These are phyloP conservation scores for Otocyon megalotis DNA, from an alignment of 2,113 vertebrate genomes.

Conservation along the genomic window DNA sequence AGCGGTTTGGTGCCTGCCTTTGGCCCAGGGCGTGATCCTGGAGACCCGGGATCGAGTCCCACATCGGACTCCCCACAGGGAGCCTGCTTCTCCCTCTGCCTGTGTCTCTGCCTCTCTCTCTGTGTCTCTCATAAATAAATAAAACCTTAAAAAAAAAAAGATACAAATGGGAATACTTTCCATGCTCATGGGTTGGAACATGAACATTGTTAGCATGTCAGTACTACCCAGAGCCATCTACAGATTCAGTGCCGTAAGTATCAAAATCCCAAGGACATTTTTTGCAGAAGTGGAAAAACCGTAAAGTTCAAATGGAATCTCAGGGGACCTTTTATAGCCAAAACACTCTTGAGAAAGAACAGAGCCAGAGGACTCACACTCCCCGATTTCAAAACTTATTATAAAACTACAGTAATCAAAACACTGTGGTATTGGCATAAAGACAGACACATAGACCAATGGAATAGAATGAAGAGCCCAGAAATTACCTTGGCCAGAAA, in stretches of 20 bases:
- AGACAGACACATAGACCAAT: background rate
- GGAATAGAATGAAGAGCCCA: background rate
- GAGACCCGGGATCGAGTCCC: too few species aligned
- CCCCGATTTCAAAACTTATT: background rate
- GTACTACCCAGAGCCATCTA: background rate
- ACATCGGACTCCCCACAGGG: rapidly evolving
- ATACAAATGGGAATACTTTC: background rate
- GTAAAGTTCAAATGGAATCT: background rate
- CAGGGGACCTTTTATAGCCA: background rate
- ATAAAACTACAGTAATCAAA: background rate
- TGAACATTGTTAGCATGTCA: background rate
- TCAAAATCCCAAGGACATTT: background rate
- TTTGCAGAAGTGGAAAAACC: background rate
- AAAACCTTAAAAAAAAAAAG: too few species aligned
- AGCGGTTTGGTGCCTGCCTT: too few species aligned
- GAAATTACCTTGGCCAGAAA: background rate
- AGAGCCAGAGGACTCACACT: background rate
- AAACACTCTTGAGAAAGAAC: background rate
- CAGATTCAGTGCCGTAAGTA: background rate
- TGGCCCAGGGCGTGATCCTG: too few species aligned
- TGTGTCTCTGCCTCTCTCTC: too few species aligned
- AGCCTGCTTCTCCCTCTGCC: too few species aligned
- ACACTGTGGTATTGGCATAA: background rate
- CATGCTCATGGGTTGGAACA: background rate
- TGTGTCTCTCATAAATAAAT: too few species aligned